A percentile compares a stretch with the other conserved stretches of the same genome.
Conservation (phyloP, 2,888 invertebrate species). For the Labia minor region DNA sequence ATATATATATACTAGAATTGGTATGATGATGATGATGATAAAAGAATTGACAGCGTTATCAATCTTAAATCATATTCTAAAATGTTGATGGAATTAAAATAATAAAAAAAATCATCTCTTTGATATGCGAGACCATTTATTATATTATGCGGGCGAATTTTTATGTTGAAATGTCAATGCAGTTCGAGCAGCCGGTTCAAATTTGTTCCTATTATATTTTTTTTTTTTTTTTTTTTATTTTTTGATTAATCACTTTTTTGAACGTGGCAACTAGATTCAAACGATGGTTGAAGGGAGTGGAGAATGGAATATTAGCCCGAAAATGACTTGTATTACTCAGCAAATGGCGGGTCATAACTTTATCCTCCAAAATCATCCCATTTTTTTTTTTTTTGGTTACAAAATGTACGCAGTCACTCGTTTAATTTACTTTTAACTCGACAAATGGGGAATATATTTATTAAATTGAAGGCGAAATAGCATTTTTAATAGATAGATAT, state of each 20-base stretch:
- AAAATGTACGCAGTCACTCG: slow-evolving; percentile 1
- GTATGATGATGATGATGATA: no score
- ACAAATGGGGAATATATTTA: slow-evolving; percentile 4
- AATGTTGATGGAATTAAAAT: background rate
- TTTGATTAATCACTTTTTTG: background rate
- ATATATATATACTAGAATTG: no score
- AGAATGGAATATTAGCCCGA: background rate
- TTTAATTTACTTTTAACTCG: slow-evolving; percentile 7
- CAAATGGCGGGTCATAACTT: slow-evolving; percentile 3
- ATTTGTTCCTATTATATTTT: no score
- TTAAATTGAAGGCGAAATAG: background rate
- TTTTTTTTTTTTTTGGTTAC: background rate
- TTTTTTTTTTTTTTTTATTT: no score
- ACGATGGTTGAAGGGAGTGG: background rate
- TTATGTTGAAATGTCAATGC: background rate
- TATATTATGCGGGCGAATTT: background rate
- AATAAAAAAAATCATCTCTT: background rate
- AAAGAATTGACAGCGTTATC: background rate
- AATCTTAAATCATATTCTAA: slow-evolving; percentile 4
- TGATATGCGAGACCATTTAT: background rate
- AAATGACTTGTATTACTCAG: slow-evolving; percentile 13
- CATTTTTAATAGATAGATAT: no score
- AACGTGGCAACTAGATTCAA: background rate
- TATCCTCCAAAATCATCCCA: background rate
- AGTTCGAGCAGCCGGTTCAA: background rate